These are phyloP conservation scores for Onychostoma macrolepis DNA, from an alignment of 2,113 vertebrate genomes.

Conservation along the genomic window DNA sequence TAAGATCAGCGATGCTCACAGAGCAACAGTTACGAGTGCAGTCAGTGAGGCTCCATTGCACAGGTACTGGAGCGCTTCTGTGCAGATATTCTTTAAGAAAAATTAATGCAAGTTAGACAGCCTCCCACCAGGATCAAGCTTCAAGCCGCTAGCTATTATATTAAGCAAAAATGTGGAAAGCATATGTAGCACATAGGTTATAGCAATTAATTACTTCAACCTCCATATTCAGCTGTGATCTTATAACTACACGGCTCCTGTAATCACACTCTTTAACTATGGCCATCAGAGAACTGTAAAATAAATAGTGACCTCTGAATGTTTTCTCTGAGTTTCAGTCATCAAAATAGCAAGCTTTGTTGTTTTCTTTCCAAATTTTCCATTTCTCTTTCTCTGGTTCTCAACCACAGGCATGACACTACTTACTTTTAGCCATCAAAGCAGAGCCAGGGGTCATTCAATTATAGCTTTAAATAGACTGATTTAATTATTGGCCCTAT, in stretches of 20 bases:
- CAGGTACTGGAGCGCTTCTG: neutral
- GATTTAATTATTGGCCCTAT: conserved; percentile 85
- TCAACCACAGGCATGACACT: conserved; percentile 33
- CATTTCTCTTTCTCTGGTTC: conserved; percentile 12
- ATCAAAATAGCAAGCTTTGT: neutral
- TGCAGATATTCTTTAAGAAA: neutral
- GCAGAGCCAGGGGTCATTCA: conserved; percentile 80
- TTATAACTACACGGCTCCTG: neutral
- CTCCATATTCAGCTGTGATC: neutral
- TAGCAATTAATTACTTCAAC: neutral
- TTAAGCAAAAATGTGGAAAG: neutral
- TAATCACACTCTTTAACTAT: conserved; percentile 2
- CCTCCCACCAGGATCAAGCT: neutral
- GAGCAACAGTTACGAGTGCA: conserved; percentile 9
- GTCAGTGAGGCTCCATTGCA: conserved; percentile 18
- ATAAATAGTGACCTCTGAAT: conserved; percentile 21
- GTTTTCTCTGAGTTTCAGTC: conserved; percentile 1
- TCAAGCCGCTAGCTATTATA: neutral
- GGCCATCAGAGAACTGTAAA: conserved; percentile 7
- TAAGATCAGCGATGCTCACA: conserved; percentile 16
- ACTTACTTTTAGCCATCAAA: conserved; percentile 74
- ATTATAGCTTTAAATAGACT: conserved; percentile 79
- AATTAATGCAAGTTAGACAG: neutral
- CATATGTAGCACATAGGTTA: conserved; percentile 11
- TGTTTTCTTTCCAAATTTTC: neutral